These are phyloP conservation scores for Hydrolagus affinis DNA, from an alignment of 2,113 vertebrate genomes.

Conservation along the genomic window DNA sequence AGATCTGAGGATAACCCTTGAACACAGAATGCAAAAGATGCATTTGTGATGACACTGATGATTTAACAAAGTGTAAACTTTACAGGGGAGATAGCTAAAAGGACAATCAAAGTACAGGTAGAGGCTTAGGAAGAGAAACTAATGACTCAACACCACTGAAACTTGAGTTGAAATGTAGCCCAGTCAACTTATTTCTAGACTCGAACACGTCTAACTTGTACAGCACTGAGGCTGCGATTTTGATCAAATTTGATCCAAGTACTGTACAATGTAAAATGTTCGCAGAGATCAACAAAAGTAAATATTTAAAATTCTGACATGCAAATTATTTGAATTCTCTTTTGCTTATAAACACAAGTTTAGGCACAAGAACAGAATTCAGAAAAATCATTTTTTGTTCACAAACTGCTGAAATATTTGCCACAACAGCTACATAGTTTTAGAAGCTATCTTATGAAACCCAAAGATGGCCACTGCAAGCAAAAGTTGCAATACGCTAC, in stretches of 20 bases:
- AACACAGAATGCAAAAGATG: too few species aligned
- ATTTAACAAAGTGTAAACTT: too few species aligned
- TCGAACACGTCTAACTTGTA: too few species aligned
- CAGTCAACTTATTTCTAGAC: too few species aligned
- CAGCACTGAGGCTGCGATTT: neutral
- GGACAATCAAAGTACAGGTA: too few species aligned
- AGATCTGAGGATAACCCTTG: too few species aligned
- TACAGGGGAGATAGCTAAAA: too few species aligned
- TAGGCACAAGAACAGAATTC: neutral
- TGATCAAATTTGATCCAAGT: neutral
- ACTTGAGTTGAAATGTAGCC: too few species aligned
- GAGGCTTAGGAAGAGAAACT: too few species aligned
- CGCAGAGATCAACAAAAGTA: neutral
- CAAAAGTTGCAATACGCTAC: neutral
- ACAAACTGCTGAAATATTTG: neutral
- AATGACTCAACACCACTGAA: too few species aligned
- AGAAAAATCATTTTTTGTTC: neutral
- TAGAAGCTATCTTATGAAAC: conserved; percentile 6
- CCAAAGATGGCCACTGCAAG: neutral
- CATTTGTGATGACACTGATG: too few species aligned
- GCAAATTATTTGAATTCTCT: neutral
- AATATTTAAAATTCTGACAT: neutral
- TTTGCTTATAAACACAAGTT: neutral
- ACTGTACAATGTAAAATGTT: neutral
- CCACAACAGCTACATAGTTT: neutral